Evolutionary conservation across 2,888 invertebrate genomes (phyloP), one percentile per base, ranked within the genome.

Genomic region (Chydorus sphaericus): DNA sequence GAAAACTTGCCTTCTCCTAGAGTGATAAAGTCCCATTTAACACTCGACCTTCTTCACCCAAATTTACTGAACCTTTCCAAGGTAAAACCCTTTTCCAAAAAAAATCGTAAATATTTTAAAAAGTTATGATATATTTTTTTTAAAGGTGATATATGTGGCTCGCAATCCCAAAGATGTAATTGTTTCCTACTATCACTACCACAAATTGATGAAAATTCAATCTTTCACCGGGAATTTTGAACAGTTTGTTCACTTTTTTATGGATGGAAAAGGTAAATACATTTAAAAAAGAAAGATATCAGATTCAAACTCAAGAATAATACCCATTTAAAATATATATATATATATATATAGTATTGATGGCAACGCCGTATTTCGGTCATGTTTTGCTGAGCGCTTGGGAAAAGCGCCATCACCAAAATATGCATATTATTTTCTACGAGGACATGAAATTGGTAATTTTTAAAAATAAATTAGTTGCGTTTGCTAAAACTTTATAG

Each of bases 91-190:
- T n/a, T n/a, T n/a, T n/a, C n/a, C n/a, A n/a, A n/a, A n/a, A n/a
- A n/a, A n/a, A n/a, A n/a, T n/a, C n/a, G n/a, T n/a, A n/a, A n/a
- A n/a, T n/a, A n/a, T n/a, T n/a, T n/a, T n/a, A n/a, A n/a, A n/a
- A n/a, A n/a, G n/a, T n/a, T n/a, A n/a, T n/a, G n/a, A n/a, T n/a
- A n/a, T n/a, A n/a, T n/a, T n/a, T n/a, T n/a, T n/a, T n/a, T n/a
- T n/a, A 26, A 55, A 55, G 28, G 80, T 88, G 23, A 77, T 91
- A 49, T 91, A 90, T 65, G 81, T 90, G 0, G 83, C 85, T 0
- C 75, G 91, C 56, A 86, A 90, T 70, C 88, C 90, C 0, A 83
- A 86, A 67, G 90, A 91, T 68, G 85, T 87, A 0, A 81, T 80
- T 0, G 84, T 89, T 0, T 90, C 90, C 0, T 88, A 79, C 69